Percentiles rank a stretch among this genome's conserved stretches.
These are phyloP conservation scores for Hemitrygon akajei DNA, from an alignment of 2,797 vertebrate species.

Conservation along the genomic window DNA sequence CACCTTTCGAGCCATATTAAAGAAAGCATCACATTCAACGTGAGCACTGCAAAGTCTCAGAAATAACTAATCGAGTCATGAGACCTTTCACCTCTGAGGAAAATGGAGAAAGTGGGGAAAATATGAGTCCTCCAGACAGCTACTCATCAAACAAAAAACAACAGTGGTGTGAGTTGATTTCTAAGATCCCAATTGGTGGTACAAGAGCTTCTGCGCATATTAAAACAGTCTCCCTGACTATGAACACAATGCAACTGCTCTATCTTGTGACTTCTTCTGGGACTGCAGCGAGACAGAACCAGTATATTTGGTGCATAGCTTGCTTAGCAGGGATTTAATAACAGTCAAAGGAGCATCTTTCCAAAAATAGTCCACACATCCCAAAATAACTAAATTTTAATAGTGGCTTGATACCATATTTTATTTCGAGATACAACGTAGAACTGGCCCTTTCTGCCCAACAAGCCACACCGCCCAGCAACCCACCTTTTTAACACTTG, in stretches of 20 bases:
- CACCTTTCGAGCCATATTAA: not conserved
- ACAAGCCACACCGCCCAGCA: no score
- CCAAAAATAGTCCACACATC: not conserved
- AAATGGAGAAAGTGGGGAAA: not conserved
- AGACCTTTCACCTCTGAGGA: not conserved
- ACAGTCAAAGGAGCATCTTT: not conserved
- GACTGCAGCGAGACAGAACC: not conserved
- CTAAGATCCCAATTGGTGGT: not conserved
- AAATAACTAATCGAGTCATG: not conserved
- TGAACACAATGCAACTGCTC: slow-evolving; percentile 29
- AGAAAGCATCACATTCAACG: not conserved
- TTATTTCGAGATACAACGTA: no score
- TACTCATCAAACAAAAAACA: no score
- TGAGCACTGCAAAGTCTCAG: not conserved
- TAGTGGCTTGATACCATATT: not conserved
- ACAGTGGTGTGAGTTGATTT: not conserved
- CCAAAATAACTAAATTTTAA: not conserved
- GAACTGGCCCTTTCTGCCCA: no score
- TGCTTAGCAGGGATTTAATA: not conserved
- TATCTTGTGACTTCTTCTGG: slow-evolving; percentile 8
- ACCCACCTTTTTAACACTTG: no score
- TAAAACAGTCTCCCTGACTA: not conserved
- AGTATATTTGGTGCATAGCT: not conserved
- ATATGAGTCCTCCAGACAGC: not conserved
- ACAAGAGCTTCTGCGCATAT: not conserved